These are phyloP conservation scores for Scaeva pyrastri DNA, from an alignment of 2,888 invertebrate genomes.

Conservation along the genomic window DNA sequence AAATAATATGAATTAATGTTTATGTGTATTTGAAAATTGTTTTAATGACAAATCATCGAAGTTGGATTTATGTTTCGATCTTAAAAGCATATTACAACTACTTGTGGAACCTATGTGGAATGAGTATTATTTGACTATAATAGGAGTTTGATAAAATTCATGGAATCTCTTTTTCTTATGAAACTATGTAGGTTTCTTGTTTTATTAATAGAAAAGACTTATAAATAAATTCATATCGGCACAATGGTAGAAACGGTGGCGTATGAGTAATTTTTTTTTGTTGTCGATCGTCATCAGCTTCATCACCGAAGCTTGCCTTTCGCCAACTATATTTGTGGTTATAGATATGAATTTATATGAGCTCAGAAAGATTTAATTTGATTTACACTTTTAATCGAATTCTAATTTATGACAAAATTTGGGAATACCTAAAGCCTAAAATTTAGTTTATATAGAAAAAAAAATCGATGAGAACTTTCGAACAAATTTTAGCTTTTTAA, in stretches of 20 bases:
- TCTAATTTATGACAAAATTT: slow-evolving; percentile 8
- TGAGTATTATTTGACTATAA: neutral
- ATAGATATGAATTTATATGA: neutral
- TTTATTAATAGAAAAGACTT: neutral
- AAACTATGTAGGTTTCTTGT: neutral
- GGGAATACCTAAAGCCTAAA: neutral
- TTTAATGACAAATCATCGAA: neutral
- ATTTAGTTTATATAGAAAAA: neutral
- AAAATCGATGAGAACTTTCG: slow-evolving; percentile 9
- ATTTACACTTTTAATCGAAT: slow-evolving; percentile 1
- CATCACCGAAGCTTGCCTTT: too few species aligned
- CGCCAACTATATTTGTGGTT: neutral
- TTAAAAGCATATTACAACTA: neutral
- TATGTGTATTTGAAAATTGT: neutral
- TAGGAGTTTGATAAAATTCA: slow-evolving; percentile 1
- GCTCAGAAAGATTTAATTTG: neutral
- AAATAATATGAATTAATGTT: neutral
- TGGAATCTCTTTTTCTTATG: neutral
- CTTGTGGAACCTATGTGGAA: neutral
- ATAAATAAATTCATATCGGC: neutral
- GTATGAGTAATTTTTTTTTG: slow-evolving; percentile 6
- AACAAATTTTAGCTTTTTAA: neutral
- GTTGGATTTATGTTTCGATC: neutral
- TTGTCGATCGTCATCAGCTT: neutral
- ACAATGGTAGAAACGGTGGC: neutral